phyloP scores from a whole-genome alignment of 2,113 vertebrate genomes.

The Mobula hypostoma region DNA sequence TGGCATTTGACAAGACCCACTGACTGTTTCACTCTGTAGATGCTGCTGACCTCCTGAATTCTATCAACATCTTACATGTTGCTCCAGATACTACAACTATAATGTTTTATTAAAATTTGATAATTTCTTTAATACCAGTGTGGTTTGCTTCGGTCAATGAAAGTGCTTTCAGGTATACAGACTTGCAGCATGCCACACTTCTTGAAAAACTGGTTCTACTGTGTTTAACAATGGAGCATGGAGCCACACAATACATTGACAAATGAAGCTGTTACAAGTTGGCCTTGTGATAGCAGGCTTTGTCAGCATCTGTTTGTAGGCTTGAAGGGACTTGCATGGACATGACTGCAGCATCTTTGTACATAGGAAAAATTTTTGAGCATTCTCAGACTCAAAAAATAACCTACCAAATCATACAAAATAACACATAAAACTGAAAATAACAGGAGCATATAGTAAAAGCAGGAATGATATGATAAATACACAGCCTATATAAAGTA shows the following conservation, averaged over 20 bases:
- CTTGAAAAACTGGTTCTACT: conserved; percentile 30
- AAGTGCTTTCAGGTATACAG: background rate
- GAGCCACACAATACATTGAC: background rate
- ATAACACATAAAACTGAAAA: too few relatives aligned
- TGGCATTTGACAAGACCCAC: background rate
- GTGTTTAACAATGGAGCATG: conserved; percentile 11
- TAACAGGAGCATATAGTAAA: too few relatives aligned
- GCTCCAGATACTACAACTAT: background rate
- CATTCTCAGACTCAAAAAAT: too few relatives aligned
- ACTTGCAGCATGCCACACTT: background rate
- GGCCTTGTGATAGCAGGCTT: conserved; percentile 10
- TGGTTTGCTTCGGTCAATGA: background rate
- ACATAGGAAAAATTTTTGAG: background rate
- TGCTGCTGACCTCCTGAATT: too few relatives aligned
- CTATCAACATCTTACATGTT: too few relatives aligned
- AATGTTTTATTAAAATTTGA: background rate
- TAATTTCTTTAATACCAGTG: background rate
- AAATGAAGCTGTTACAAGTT: conserved; percentile 24
- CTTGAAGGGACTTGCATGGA: conserved; percentile 11
- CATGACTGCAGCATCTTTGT: background rate
- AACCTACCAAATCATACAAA: too few relatives aligned
- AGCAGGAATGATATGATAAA: too few relatives aligned
- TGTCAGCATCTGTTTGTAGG: background rate
- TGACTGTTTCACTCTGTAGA: too few relatives aligned
- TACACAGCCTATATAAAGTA: too few relatives aligned